These are phyloP conservation scores for Pardosa pseudoannulata DNA, from an alignment of 2,888 invertebrate species.

Conservation along the genomic window DNA sequence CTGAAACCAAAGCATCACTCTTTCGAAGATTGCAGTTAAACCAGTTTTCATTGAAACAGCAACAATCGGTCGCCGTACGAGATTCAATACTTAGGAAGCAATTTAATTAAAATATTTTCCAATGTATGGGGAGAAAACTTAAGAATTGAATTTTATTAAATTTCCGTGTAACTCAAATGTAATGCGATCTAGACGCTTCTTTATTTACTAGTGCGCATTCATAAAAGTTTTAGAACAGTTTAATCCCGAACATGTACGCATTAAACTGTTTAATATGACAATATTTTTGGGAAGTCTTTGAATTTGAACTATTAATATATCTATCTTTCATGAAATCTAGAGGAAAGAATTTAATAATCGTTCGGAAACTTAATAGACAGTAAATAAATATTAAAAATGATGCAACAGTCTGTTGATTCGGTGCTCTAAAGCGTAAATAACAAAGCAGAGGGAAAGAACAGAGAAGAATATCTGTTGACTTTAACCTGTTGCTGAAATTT, in stretches of 20 bases:
- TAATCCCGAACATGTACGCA: background rate
- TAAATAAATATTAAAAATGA: background rate
- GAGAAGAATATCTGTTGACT: no score
- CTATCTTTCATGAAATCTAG: background rate
- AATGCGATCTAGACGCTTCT: constrained; percentile 14
- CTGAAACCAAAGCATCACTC: background rate
- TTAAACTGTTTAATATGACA: constrained; percentile 12
- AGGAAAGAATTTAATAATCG: background rate
- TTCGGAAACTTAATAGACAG: background rate
- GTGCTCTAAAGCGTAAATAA: background rate
- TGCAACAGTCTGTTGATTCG: background rate
- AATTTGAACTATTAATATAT: background rate
- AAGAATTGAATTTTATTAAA: constrained; percentile 22
- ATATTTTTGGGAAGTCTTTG: background rate
- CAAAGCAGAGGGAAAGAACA: background rate
- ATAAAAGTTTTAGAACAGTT: background rate
- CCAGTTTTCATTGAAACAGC: background rate
- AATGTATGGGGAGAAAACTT: background rate
- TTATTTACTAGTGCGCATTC: background rate
- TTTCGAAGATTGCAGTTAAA: constrained; percentile 3
- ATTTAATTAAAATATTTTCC: constrained; percentile 14
- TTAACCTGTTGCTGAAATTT: no score
- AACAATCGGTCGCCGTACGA: background rate
- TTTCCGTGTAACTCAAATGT: constrained; percentile 9
- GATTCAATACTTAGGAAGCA: background rate